phyloP scores from a whole-genome alignment of 2,113 vertebrate genomes.

The Chloroceryle aenea region DNA sequence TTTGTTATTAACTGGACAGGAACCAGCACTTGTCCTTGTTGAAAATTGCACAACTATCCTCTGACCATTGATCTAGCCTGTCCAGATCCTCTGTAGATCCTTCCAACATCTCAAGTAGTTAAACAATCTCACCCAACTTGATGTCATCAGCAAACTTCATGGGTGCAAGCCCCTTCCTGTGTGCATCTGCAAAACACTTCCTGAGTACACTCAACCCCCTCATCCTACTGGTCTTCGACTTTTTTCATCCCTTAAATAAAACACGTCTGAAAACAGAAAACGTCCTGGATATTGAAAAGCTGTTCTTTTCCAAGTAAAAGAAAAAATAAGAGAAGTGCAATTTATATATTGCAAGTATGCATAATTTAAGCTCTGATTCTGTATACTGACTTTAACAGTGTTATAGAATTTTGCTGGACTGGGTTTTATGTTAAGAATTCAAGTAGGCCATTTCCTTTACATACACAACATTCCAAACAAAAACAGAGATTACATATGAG shows the following conservation, averaged over 20 bases:
- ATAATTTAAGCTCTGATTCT: background rate
- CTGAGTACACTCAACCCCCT: background rate
- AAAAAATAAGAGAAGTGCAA: background rate
- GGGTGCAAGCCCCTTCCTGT: too few relatives aligned
- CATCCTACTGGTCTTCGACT: background rate
- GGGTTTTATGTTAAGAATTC: background rate
- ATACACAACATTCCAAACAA: background rate
- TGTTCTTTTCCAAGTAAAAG: background rate
- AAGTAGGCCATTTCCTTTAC: background rate
- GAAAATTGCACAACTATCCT: fast-evolving
- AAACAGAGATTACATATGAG: background rate
- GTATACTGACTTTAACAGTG: background rate
- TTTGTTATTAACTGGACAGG: background rate
- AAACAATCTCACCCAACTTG: too few relatives aligned
- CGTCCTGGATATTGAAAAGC: background rate
- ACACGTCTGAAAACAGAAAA: background rate
- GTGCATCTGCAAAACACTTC: too few relatives aligned
- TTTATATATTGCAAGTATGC: background rate
- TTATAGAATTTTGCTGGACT: background rate
- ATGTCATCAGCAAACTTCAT: background rate
- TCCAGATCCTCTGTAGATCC: background rate
- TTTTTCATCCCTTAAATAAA: background rate
- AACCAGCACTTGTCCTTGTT: background rate
- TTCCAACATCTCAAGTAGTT: background rate
- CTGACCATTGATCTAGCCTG: fast-evolving